Percentiles rank a stretch among this genome's conserved stretches.
These are phyloP conservation scores for Carassius carassius DNA, from an alignment of 2,113 vertebrate genomes.

Conservation along the genomic window DNA sequence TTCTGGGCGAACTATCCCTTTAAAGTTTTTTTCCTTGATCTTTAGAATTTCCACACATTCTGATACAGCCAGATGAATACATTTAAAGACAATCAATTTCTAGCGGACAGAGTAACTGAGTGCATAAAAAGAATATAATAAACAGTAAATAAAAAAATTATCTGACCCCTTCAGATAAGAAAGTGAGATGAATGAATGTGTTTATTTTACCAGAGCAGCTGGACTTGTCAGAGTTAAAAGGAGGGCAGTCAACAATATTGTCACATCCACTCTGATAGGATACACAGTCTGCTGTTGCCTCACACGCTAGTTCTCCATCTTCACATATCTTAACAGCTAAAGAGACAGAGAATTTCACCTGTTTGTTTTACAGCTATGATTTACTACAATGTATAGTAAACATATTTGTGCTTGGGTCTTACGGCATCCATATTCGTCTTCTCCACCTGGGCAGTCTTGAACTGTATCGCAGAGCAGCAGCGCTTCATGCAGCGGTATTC, in stretches of 20 bases:
- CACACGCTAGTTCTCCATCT: conserved; percentile 79
- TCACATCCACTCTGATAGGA: conserved; percentile 78
- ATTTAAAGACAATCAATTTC: too few species aligned
- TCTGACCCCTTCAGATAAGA: too few species aligned
- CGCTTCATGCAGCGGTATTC: conserved; percentile 77
- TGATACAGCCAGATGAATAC: too few species aligned
- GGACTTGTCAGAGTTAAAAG: conserved; percentile 84
- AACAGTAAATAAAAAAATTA: too few species aligned
- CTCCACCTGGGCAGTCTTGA: conserved; percentile 76
- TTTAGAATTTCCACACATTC: too few species aligned
- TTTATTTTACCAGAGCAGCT: conserved; percentile 83
- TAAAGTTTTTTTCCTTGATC: too few species aligned
- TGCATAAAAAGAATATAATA: too few species aligned
- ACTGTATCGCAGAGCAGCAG: conserved; percentile 83
- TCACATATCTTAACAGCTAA: conserved; percentile 76
- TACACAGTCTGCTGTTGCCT: conserved; percentile 74
- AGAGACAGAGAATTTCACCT: neutral
- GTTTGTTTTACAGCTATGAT: conserved; percentile 12
- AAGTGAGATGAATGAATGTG: too few species aligned
- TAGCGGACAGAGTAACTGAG: too few species aligned
- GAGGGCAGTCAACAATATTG: conserved; percentile 72
- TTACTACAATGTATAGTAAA: neutral
- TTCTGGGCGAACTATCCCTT: too few species aligned
- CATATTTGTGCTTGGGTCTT: conserved; percentile 60
- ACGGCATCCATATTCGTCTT: conserved; percentile 87